These are phyloP conservation scores for Melanostoma mellinum DNA, from an alignment of 2,888 invertebrate genomes.

Conservation along the genomic window DNA sequence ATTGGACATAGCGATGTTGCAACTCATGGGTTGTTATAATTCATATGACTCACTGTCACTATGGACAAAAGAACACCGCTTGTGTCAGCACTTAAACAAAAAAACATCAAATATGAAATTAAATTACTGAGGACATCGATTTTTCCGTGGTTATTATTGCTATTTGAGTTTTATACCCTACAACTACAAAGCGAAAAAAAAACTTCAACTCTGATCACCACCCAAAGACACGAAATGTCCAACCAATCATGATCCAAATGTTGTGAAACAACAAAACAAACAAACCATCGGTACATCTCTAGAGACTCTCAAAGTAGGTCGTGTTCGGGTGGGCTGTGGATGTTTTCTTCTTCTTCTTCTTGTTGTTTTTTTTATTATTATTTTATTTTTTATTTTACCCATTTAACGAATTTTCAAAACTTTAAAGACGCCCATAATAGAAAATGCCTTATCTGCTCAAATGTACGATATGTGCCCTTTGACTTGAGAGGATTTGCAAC, in stretches of 20 bases:
- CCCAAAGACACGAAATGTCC: background rate
- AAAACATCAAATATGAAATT: background rate
- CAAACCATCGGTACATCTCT: slow-evolving; percentile 33
- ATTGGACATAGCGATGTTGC: too few species aligned
- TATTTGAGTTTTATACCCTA: background rate
- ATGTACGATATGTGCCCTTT: slow-evolving; percentile 62
- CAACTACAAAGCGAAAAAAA: background rate
- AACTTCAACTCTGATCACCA: background rate
- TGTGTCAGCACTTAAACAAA: too few species aligned
- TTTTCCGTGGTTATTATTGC: background rate
- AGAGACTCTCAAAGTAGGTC: slow-evolving; percentile 36
- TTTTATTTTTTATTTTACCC: background rate
- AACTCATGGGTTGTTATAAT: too few species aligned
- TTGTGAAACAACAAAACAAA: slow-evolving; percentile 43
- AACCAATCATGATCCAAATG: background rate
- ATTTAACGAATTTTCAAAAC: background rate
- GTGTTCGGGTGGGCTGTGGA: background rate
- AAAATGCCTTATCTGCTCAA: slow-evolving; percentile 28
- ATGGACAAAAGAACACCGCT: too few species aligned
- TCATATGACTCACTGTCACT: too few species aligned
- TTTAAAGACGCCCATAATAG: slow-evolving; percentile 20
- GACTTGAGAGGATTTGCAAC: slow-evolving; percentile 49
- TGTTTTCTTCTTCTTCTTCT: slow-evolving; percentile 8
- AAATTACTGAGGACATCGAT: background rate
- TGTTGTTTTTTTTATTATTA: too few species aligned